These are phyloP conservation scores for Crepidodera aurea DNA, from an alignment of 2,888 invertebrate genomes.

Conservation along the genomic window DNA sequence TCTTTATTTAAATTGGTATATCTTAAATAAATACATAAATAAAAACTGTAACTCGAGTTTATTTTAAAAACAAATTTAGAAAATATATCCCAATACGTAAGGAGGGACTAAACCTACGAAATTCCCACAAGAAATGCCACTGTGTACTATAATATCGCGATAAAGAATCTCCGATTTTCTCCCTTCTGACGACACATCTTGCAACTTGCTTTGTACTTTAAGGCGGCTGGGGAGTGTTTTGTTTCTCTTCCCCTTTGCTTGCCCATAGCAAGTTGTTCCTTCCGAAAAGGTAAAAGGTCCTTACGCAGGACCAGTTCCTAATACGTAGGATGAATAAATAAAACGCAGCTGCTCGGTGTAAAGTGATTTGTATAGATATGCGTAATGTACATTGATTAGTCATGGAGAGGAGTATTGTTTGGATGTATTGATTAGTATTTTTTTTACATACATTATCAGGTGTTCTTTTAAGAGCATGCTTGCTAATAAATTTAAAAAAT, in stretches of 20 bases:
- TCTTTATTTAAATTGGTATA: too few species aligned
- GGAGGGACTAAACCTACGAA: too few species aligned
- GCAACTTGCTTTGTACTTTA: slow-evolving; percentile 44
- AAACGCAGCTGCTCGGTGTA: slow-evolving; percentile 16
- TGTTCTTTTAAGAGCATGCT: too few species aligned
- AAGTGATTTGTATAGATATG: slow-evolving; percentile 13
- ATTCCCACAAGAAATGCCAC: background rate
- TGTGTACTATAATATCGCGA: slow-evolving; percentile 18
- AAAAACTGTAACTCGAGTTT: too few species aligned
- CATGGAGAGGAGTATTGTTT: slow-evolving; percentile 15
- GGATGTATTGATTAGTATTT: slow-evolving; percentile 10
- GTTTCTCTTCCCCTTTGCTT: slow-evolving; percentile 43
- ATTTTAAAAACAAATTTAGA: too few species aligned
- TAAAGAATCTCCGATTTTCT: slow-evolving; percentile 35
- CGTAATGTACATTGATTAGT: slow-evolving; percentile 28
- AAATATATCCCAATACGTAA: too few species aligned
- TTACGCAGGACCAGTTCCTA: slow-evolving; percentile 39
- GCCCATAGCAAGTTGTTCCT: slow-evolving; percentile 43
- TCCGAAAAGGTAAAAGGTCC: slow-evolving; percentile 39
- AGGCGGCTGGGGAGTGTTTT: slow-evolving; percentile 48
- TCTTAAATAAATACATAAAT: too few species aligned
- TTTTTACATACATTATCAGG: too few species aligned
- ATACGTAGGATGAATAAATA: slow-evolving; percentile 13
- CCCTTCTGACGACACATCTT: slow-evolving; percentile 41
- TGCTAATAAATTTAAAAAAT: too few species aligned